These are phyloP conservation scores for Aproaerema taeniolella DNA, from an alignment of 2,888 invertebrate species.

Conservation along the genomic window DNA sequence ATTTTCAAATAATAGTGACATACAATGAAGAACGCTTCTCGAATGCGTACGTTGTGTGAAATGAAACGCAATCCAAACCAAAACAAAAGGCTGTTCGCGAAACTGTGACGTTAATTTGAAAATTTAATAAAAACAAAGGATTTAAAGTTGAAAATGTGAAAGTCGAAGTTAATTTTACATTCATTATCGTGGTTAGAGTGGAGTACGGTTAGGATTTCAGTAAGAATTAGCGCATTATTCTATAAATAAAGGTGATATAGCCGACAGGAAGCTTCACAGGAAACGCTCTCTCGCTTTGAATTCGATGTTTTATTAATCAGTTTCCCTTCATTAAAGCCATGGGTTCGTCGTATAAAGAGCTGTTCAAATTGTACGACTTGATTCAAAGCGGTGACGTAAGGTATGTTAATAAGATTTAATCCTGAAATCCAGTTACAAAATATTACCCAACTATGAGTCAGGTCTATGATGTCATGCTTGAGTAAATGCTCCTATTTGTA, in stretches of 20 bases:
- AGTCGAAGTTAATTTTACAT: conserved; percentile 16
- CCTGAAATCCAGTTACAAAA: background rate
- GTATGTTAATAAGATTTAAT: conserved; percentile 44
- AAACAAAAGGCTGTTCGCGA: conserved; percentile 41
- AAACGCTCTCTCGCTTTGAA: conserved; percentile 55
- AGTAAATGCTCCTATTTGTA: background rate
- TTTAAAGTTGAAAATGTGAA: conserved; percentile 25
- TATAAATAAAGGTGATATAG: conserved; percentile 14
- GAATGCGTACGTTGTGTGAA: too few species aligned
- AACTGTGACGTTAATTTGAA: conserved; percentile 60
- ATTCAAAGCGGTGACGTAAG: conserved; percentile 79
- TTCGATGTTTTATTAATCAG: conserved; percentile 39
- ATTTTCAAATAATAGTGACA: too few species aligned
- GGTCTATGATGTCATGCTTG: conserved; percentile 4
- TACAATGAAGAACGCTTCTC: too few species aligned
- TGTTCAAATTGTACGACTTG: conserved; percentile 79
- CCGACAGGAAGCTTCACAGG: conserved; percentile 55
- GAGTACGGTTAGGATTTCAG: conserved; percentile 1
- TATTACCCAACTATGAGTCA: conserved; percentile 2
- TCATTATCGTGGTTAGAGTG: conserved; percentile 11
- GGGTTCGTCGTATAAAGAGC: conserved; percentile 59
- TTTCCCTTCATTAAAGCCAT: conserved; percentile 45
- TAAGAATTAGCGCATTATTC: too few species aligned
- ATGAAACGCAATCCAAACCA: conserved; percentile 42
- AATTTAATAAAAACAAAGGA: conserved; percentile 44